phyloP scores from a whole-genome alignment of 2,113 vertebrate species.

The Nipponia nippon region DNA sequence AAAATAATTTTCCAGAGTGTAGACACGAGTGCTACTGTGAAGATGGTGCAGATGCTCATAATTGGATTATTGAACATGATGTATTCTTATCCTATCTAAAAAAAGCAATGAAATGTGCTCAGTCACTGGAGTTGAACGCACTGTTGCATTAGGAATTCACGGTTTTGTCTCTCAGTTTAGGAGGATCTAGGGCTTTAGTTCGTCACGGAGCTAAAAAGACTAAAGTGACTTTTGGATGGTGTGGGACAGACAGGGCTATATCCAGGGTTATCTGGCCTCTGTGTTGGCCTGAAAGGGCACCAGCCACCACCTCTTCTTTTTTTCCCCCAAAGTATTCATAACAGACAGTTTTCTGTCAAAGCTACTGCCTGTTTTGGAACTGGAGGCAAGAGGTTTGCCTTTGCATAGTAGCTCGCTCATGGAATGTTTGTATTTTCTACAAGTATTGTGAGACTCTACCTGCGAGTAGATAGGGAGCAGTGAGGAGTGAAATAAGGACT shows the following conservation, averaged over 20 bases:
- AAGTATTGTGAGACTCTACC: background rate
- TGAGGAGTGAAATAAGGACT: background rate
- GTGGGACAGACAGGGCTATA: background rate
- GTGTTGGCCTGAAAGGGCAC: background rate
- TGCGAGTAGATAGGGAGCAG: background rate
- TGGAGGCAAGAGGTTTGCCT: background rate
- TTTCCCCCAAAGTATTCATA: accelerated
- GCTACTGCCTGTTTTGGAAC: background rate
- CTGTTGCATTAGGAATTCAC: background rate
- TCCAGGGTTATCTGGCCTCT: background rate
- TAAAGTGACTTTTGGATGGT: background rate
- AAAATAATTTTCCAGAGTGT: background rate
- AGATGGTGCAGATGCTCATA: background rate
- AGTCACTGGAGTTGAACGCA: background rate
- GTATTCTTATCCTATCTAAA: background rate
- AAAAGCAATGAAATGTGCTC: background rate
- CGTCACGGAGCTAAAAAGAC: background rate
- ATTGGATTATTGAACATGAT: background rate
- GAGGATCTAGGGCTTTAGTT: background rate
- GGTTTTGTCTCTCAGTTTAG: background rate
- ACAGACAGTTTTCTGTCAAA: background rate
- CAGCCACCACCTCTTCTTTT: background rate
- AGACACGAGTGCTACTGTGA: background rate
- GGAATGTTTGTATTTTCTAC: background rate
- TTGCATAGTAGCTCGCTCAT: background rate